A percentile compares a stretch with the other conserved stretches of the same genome.
phyloP scores from a whole-genome alignment of 2,888 invertebrate genomes.

The Lycocerus yunnanus region DNA sequence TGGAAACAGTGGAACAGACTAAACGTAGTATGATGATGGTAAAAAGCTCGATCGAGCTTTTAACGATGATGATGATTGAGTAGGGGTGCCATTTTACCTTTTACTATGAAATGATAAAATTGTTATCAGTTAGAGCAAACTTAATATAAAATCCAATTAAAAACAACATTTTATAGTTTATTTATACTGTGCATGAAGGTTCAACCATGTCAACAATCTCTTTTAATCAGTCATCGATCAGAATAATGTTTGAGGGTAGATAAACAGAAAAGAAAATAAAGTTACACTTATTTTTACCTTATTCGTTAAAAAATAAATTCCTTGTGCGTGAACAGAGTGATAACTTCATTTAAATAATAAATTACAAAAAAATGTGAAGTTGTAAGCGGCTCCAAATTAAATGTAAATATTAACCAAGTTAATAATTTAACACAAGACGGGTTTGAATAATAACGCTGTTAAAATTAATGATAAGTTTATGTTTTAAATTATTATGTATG shows the following conservation, averaged over 20 bases:
- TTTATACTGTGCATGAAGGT: neutral
- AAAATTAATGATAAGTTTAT: slow-evolving; percentile 1
- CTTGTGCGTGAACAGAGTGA: neutral
- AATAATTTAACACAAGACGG: neutral
- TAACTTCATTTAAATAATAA: neutral
- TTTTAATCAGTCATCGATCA: slow-evolving; percentile 24
- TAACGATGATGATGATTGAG: neutral
- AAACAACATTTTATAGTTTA: neutral
- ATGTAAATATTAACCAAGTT: neutral
- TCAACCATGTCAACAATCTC: slow-evolving; percentile 19
- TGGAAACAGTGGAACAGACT: neutral
- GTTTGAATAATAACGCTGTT: neutral
- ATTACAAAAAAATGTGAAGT: neutral
- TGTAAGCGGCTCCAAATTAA: neutral
- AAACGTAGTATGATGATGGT: too few species aligned
- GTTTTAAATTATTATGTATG: slow-evolving; percentile 2
- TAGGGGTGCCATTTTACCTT: neutral
- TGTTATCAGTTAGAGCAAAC: neutral
- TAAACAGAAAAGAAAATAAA: slow-evolving; percentile 15
- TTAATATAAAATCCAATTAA: neutral
- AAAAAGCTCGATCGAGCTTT: neutral
- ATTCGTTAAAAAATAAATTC: neutral
- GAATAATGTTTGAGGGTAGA: slow-evolving; percentile 8
- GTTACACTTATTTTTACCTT: neutral
- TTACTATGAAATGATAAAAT: neutral